Conservation (phyloP, 1,140 invertebrate genomes). For the Zaprionus ghesquierei region DNA sequence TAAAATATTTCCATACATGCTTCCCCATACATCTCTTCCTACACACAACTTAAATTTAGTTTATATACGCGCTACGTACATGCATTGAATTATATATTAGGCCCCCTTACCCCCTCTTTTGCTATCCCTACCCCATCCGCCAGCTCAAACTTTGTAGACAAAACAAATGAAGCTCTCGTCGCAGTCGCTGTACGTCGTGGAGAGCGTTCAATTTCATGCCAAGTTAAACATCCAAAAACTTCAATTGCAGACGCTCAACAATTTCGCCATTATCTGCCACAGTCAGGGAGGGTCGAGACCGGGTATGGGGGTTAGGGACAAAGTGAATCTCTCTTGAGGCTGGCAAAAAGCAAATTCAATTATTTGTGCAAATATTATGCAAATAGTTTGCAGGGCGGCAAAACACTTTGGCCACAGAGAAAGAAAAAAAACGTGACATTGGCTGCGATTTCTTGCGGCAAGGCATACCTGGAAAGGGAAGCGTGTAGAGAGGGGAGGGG, state of each 20-base stretch:
- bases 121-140: background rate
- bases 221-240: conserved; percentile 68
- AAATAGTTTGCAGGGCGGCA: conserved; percentile 57
- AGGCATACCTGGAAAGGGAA: background rate
- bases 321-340: background rate
- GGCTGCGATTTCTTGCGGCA: conserved; percentile 23
- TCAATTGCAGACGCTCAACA: conserved; percentile 68
- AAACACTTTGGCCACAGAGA: conserved; percentile 19
- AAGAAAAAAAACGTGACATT: conserved; percentile 59
- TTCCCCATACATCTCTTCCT: background rate
- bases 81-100: background rate
- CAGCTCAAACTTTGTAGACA: conserved; percentile 50
- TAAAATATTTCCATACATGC: background rate
- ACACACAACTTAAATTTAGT: background rate
- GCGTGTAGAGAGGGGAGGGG: background rate
- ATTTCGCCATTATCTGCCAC: conserved; percentile 46
- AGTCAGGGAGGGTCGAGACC: background rate
- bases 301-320: background rate
- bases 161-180: conserved; percentile 35
- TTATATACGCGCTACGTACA: background rate
- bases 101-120: background rate
- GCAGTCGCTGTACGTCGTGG: conserved; percentile 11
- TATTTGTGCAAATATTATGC: conserved; percentile 82
- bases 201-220: conserved; percentile 73
- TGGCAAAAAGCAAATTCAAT: conserved; percentile 73